phyloP scores from a whole-genome alignment of 2,113 vertebrate species.

The Alethe castanea region DNA sequence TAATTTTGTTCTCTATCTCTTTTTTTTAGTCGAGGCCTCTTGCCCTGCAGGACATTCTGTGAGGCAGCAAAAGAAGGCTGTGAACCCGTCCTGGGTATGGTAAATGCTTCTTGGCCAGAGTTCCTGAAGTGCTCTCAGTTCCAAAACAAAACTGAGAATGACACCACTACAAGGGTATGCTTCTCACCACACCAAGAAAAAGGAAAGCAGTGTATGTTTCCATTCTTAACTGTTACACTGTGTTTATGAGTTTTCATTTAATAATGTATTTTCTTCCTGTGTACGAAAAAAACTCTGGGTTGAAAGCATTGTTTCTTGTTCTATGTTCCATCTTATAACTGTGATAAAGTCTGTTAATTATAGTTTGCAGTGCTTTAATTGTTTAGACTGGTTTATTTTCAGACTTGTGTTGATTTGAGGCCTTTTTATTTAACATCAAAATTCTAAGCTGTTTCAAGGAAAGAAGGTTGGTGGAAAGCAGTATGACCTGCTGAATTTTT shows the following conservation, averaged over 20 bases:
- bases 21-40: slow-evolving; percentile 64
- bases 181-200: slow-evolving; percentile 81
- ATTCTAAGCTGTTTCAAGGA: background rate
- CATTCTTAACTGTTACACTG: background rate
- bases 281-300: background rate
- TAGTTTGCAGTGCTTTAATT: background rate
- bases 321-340: background rate
- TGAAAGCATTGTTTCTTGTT: background rate
- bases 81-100: slow-evolving; percentile 89
- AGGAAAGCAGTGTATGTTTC: slow-evolving; percentile 80
- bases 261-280: background rate
- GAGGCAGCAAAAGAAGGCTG: slow-evolving; percentile 91
- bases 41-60: slow-evolving; percentile 91
- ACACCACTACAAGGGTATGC: slow-evolving; percentile 64
- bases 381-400: background rate
- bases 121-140: slow-evolving; percentile 95
- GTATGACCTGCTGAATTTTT: background rate
- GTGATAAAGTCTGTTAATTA: background rate
- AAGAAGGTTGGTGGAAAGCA: background rate
- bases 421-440: background rate
- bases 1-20: slow-evolving; percentile 26
- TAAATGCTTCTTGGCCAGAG: slow-evolving; percentile 92
- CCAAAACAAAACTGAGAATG: slow-evolving; percentile 68
- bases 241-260: background rate
- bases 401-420: background rate